These are phyloP conservation scores for Mylabris sibirica DNA, from an alignment of 2,888 invertebrate genomes.

Conservation along the genomic window DNA sequence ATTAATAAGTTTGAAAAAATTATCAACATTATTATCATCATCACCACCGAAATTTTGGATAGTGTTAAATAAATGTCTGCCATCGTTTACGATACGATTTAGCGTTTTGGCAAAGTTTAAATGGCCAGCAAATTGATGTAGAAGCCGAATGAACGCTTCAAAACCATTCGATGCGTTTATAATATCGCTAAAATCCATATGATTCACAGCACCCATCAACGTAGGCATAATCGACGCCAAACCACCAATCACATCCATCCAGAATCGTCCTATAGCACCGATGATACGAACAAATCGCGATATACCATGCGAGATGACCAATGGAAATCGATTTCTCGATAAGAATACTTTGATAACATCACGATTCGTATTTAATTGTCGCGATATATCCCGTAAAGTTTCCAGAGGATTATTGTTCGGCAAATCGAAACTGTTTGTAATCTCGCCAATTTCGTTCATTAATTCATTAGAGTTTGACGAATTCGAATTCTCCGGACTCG, in stretches of 20 bases:
- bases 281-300: neutral
- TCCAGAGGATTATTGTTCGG: neutral
- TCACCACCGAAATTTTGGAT: neutral
- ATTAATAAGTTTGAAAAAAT: neutral
- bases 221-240: neutral
- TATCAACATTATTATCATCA: neutral
- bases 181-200: neutral
- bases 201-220: neutral
- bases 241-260: neutral
- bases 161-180: neutral
- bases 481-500: neutral
- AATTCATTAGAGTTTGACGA: neutral
- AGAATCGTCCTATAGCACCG: neutral
- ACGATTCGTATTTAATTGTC: neutral
- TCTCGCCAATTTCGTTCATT: neutral
- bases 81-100: neutral
- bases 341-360: neutral
- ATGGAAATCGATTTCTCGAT: neutral
- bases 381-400: neutral
- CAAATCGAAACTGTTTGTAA: neutral
- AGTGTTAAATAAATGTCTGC: neutral
- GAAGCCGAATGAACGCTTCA: neutral
- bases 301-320: neutral
- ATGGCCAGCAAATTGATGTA: neutral
- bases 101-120: neutral